These are phyloP conservation scores for Stichopus horrens DNA, from an alignment of 53 echinoderm and acorn worm genomes.

Conservation along the genomic window DNA sequence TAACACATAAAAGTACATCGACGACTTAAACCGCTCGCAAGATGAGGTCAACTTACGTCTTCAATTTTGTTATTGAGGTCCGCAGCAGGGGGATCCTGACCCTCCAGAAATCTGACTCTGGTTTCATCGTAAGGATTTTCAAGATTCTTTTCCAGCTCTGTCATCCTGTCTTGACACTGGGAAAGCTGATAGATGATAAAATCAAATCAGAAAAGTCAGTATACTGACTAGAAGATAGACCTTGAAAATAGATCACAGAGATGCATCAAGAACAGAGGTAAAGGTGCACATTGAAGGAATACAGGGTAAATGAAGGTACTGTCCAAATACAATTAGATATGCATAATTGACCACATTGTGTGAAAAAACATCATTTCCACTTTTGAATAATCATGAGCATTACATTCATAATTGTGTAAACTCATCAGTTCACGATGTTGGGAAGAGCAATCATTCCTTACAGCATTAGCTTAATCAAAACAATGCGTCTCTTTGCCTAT, in stretches of 20 bases:
- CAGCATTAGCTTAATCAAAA: too few relatives aligned
- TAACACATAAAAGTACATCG: too few relatives aligned
- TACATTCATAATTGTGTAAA: too few relatives aligned
- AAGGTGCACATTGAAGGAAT: background rate
- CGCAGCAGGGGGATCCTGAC: slow-evolving; percentile 75
- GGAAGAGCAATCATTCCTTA: too few relatives aligned
- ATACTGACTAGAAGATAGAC: background rate
- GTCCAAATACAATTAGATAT: background rate
- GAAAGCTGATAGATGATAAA: slow-evolving; percentile 62
- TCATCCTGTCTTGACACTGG: slow-evolving; percentile 97
- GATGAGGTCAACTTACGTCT: slow-evolving; percentile 65
- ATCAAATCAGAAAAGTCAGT: background rate
- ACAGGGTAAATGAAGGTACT: background rate
- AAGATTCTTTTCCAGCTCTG: slow-evolving; percentile 90
- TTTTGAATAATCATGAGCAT: too few relatives aligned
- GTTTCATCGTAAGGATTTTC: slow-evolving; percentile 96
- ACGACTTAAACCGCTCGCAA: too few relatives aligned
- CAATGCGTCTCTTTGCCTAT: too few relatives aligned
- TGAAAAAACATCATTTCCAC: too few relatives aligned
- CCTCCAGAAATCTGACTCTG: slow-evolving; percentile 87
- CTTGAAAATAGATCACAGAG: background rate
- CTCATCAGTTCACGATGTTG: too few relatives aligned
- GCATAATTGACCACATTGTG: too few relatives aligned
- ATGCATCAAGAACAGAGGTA: background rate
- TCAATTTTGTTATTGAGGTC: slow-evolving; percentile 95